A percentile compares a stretch with the other conserved stretches of the same genome.
Evolutionary conservation across 2,888 invertebrate species (phyloP).

Genomic region (Drosophila kuntzei): DNA sequence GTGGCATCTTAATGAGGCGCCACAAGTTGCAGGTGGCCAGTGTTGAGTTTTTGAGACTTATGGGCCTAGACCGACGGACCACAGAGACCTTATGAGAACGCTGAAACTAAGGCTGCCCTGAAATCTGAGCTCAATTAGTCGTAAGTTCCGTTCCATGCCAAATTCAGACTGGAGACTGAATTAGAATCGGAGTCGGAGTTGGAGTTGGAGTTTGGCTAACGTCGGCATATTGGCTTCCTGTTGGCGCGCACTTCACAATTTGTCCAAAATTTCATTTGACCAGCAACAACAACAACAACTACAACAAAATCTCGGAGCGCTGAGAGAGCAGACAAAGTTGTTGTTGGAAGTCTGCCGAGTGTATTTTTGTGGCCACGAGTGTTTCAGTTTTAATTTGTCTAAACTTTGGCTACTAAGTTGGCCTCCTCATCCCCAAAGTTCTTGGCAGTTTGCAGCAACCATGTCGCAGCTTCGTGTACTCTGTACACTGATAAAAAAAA

Average conservation of each 20-base stretch:
- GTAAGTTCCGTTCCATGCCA: constrained; percentile 12
- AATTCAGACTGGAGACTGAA: background rate
- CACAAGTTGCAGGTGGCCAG: background rate
- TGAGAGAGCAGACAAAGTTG: constrained; percentile 14
- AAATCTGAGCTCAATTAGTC: constrained; percentile 72
- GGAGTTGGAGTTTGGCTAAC: constrained; percentile 13
- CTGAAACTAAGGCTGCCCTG: constrained; percentile 26
- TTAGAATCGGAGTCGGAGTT: background rate
- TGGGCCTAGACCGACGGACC: background rate
- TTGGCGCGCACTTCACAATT: constrained; percentile 27
- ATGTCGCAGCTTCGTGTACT: constrained; percentile 8
- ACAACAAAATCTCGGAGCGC: constrained; percentile 9
- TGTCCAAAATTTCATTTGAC: constrained; percentile 60
- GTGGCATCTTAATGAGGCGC: constrained; percentile 12
- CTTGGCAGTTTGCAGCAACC: background rate
- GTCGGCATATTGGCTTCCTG: constrained; percentile 36
- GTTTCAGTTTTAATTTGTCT: constrained; percentile 68
- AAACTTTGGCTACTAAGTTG: constrained; percentile 45
- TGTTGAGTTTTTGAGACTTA: background rate
- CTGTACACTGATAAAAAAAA: too few relatives aligned
- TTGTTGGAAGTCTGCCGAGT: constrained; percentile 31
- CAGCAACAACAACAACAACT: constrained; percentile 31
- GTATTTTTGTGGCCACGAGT: constrained; percentile 56
- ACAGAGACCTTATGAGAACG: background rate
- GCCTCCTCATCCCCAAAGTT: background rate